Evolutionary conservation across 2,797 vertebrate genomes (phyloP).

Genomic region (Sebastolobus alascanus): DNA sequence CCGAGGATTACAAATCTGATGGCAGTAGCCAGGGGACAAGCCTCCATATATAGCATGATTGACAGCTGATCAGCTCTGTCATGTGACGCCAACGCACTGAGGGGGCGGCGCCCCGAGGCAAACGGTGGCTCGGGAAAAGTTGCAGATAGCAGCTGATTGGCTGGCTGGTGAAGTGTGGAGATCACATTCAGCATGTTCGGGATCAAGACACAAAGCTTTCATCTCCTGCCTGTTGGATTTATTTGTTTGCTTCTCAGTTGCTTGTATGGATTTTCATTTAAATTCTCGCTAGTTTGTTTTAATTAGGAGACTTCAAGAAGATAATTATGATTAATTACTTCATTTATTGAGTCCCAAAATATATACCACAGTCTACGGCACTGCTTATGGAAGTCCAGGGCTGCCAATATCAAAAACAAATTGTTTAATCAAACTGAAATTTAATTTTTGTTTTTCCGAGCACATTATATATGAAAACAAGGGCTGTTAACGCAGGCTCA

Average conservation of each 20-base stretch:
- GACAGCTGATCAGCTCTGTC: constrained; percentile 39
- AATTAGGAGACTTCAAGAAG: not conserved
- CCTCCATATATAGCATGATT: constrained; percentile 43
- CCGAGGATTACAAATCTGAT: constrained; percentile 59
- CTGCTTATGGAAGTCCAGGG: not conserved
- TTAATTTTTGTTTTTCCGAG: not conserved
- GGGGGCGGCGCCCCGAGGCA: constrained; percentile 23
- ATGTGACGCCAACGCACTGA: constrained; percentile 27
- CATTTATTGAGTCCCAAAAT: not conserved
- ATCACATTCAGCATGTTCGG: constrained; percentile 7
- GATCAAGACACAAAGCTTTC: not conserved
- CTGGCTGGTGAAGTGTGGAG: constrained; percentile 6
- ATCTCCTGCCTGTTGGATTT: not conserved
- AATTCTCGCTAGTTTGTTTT: not conserved
- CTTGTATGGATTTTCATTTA: not conserved
- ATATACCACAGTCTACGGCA: not conserved
- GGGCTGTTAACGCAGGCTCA: too few relatives aligned
- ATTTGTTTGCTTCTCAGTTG: constrained; percentile 6
- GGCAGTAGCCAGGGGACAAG: constrained; percentile 45
- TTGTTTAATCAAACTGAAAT: not conserved
- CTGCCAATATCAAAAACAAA: accelerated
- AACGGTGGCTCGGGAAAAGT: not conserved
- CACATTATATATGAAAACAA: not conserved
- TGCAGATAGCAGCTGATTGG: constrained; percentile 24
- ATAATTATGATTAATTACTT: not conserved